Percentiles rank a stretch among this genome's conserved stretches.
Conservation (phyloP, 1,140 invertebrate species). For the Aphaenogaster floridana region DNA sequence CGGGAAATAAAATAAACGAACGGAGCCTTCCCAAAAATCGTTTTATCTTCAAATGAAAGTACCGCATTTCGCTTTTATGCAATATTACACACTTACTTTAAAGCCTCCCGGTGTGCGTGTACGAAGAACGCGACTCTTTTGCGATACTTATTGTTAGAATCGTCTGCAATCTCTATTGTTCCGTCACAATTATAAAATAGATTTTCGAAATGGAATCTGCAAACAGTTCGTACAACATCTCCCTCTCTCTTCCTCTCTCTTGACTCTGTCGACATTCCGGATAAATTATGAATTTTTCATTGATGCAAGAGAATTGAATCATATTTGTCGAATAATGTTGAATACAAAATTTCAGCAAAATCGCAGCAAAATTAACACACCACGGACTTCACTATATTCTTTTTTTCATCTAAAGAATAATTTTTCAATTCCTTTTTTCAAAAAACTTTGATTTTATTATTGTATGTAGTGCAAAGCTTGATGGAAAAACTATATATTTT, state of each 20-base stretch:
- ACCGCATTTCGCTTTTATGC: neutral
- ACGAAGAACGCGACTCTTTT: slow-evolving; percentile 33
- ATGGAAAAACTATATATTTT: neutral
- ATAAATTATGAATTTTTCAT: neutral
- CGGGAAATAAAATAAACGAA: neutral
- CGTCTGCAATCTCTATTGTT: neutral
- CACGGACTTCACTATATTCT: neutral
- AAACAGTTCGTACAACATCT: neutral
- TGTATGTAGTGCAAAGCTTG: neutral
- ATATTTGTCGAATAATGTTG: neutral
- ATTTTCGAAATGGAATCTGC: slow-evolving; percentile 26
- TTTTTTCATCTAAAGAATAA: neutral
- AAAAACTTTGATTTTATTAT: neutral
- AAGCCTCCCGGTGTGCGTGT: neutral
- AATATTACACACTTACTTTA: slow-evolving; percentile 22
- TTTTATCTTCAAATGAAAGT: neutral
- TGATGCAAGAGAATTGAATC: neutral
- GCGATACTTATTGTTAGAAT: neutral
- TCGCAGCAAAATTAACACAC: neutral
- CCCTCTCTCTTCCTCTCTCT: no score
- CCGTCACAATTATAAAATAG: neutral
- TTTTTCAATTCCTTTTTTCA: neutral
- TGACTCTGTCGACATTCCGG: neutral
- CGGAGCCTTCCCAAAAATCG: neutral
- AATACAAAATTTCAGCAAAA: no score